Evolutionary conservation across 1,140 invertebrate genomes (phyloP).

Genomic region (Scaptomyza graminum): DNA sequence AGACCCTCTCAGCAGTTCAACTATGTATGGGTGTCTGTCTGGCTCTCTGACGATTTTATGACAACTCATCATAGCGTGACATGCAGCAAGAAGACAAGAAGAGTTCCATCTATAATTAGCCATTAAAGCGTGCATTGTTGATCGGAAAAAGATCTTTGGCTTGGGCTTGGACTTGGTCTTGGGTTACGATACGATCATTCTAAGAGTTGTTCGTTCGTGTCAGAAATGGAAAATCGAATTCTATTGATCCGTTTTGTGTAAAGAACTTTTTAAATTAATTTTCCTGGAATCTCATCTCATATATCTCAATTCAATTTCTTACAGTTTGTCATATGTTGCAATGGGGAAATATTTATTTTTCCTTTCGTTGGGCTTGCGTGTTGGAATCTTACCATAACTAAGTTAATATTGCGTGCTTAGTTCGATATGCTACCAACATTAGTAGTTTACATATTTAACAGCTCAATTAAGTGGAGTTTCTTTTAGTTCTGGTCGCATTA

Average conservation of each 20-base stretch:
- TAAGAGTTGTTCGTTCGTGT: slow-evolving; percentile 1
- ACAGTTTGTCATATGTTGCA: slow-evolving; percentile 52
- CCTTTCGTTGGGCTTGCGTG: slow-evolving; percentile 45
- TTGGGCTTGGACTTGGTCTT: background rate
- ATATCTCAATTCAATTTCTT: slow-evolving; percentile 17
- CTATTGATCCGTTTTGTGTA: slow-evolving; percentile 17
- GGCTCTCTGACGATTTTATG: slow-evolving; percentile 75
- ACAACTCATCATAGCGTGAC: slow-evolving; percentile 82
- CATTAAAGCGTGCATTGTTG: slow-evolving; percentile 80
- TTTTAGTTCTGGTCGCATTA: background rate
- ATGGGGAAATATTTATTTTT: slow-evolving; percentile 35
- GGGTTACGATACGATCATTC: background rate
- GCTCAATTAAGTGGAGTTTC: slow-evolving; percentile 49
- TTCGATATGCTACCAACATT: slow-evolving; percentile 70
- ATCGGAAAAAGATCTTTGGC: slow-evolving; percentile 33
- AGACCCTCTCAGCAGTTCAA: slow-evolving; percentile 6
- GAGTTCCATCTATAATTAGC: slow-evolving; percentile 77
- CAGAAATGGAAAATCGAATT: slow-evolving; percentile 19
- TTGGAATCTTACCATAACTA: slow-evolving; percentile 12
- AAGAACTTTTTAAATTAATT: slow-evolving; percentile 53
- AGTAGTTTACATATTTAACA: slow-evolving; percentile 27
- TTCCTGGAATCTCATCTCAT: slow-evolving; percentile 28
- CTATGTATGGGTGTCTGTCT: slow-evolving; percentile 19
- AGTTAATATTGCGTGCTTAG: slow-evolving; percentile 21
- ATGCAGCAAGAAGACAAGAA: slow-evolving; percentile 30